Base-by-base conservation (phyloP, 1,140 invertebrate species). In the Drosophila littoralis region DNA sequence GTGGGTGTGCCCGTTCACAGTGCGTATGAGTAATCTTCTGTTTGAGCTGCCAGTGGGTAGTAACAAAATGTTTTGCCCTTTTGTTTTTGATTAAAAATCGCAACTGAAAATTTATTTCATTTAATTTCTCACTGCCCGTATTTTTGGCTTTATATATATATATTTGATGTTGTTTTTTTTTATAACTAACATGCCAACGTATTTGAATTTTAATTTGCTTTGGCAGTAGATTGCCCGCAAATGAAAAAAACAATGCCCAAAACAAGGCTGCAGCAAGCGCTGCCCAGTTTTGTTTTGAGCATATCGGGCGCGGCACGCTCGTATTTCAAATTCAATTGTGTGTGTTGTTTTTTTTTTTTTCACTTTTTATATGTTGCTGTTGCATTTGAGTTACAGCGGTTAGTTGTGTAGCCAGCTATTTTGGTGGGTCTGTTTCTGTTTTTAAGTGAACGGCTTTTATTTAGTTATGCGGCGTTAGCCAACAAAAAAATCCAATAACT, bases 141-240 rank as follows among this genome's bases (percentile, higher is more conserved):
- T 55, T 54, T 60, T 67, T 59, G 66, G 58, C 28, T 28, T 59
- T 48, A 38, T 60, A 42, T 32, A 45, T 48, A 38, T 60, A 42
- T 36, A 45, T 51, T 40, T 57, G 51, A 3, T 22, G 22, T 3
- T 22, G 22, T 22, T 33, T 48, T 38, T 38, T 48, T 65, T 54
- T 12, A 8, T 32, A 54, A 36, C 79, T 64, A 81, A 61, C 72
- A 81, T 81, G 70, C 82, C 75, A 77, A 68, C 71, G 76, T 67
- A 78, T 88, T 86, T 77, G 75, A 79, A 88, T 82, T 88, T 81
- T 81, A 86, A 81, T 86, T 86, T 81, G 66, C 66, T 68, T 73
- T 75, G 75, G 55, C 75, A 65, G 67, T 77, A 68, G 75, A 74
- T 77, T 77, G 69, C 63, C 35, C 45, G 4, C 22, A 28, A 28